A percentile compares a stretch with the other conserved stretches of the same genome.
These are phyloP conservation scores for Cairina moschata DNA, from an alignment of 2,113 vertebrate species.

Conservation along the genomic window DNA sequence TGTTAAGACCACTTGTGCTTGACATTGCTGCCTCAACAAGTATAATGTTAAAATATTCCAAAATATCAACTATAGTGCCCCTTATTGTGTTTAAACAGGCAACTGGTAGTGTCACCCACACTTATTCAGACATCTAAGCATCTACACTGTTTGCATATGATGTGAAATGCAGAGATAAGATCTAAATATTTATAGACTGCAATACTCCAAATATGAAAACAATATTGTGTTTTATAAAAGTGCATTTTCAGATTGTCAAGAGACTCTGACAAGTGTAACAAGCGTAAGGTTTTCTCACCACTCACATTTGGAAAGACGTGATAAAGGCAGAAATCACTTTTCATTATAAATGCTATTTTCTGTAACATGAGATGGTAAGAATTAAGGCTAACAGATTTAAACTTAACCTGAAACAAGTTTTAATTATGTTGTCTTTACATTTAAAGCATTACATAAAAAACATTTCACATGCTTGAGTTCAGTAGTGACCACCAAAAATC, in stretches of 20 bases:
- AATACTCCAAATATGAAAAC: not conserved
- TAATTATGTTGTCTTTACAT: not conserved
- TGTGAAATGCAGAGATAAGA: not conserved
- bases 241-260: not conserved
- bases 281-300: not conserved
- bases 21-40: not conserved
- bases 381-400: not conserved
- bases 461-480: not conserved
- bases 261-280: not conserved
- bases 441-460: not conserved
- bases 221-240: not conserved
- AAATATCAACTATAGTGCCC: not conserved
- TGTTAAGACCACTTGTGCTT: not conserved
- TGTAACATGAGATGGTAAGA: not conserved
- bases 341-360: not conserved
- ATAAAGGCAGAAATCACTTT: not conserved
- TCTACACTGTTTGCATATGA: not conserved
- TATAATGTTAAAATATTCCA: not conserved
- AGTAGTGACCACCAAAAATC: not conserved
- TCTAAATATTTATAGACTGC: not conserved
- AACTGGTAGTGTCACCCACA: not conserved
- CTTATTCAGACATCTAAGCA: not conserved
- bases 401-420: not conserved
- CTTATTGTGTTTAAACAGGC: not conserved
- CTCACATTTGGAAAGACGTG: not conserved